These are phyloP conservation scores for Strigamia crassipes DNA, from an alignment of 2,888 invertebrate genomes.

Conservation along the genomic window DNA sequence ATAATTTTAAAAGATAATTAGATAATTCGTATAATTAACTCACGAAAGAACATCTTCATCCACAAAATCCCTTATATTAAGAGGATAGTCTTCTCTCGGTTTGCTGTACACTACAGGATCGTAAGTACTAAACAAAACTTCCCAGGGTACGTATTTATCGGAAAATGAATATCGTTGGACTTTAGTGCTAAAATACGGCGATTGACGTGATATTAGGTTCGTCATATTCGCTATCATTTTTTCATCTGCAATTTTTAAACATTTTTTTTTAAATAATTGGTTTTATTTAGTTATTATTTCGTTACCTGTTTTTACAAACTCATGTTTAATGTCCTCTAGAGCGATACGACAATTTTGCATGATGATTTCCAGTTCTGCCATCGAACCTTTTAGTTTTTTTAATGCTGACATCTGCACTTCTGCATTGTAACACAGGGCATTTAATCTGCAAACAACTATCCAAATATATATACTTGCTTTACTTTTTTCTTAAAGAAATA, in stretches of 20 bases:
- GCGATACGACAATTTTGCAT: conserved; percentile 53
- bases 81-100: conserved; percentile 54
- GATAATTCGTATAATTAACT: neutral
- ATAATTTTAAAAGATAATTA: neutral
- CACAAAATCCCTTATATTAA: conserved; percentile 54
- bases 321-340: conserved; percentile 53
- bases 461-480: neutral
- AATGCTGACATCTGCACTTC: neutral
- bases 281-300: neutral
- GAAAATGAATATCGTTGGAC: conserved; percentile 58
- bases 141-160: conserved; percentile 60
- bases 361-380: conserved; percentile 57
- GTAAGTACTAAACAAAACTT: conserved; percentile 57
- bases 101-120: conserved; percentile 58
- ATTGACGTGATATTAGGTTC: conserved; percentile 57
- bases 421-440: neutral
- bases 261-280: neutral
- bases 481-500: neutral
- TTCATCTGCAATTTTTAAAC: conserved; percentile 43
- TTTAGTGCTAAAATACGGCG: conserved; percentile 58
- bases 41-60: conserved; percentile 57
- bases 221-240: conserved; percentile 50
- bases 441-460: conserved; percentile 14
- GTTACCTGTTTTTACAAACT: conserved; percentile 50
- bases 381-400: conserved; percentile 54